Conservation (phyloP, 2,888 invertebrate species). For the Nephrotoma flavescens region DNA sequence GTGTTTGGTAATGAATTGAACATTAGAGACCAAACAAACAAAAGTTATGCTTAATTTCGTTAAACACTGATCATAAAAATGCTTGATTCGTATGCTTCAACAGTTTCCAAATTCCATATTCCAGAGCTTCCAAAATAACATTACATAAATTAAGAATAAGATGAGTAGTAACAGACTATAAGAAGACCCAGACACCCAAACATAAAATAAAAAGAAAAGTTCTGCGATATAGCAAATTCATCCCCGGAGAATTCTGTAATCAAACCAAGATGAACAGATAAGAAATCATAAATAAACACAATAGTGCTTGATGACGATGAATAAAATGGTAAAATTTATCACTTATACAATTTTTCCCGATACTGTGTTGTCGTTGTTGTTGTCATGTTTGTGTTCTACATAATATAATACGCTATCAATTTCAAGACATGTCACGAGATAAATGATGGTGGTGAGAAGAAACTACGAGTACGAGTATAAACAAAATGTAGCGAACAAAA, state of each 20-base stretch:
- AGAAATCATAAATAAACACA: not conserved
- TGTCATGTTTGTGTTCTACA: not conserved
- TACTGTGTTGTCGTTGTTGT: not conserved
- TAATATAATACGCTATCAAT: not conserved
- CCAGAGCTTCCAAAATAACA: no score
- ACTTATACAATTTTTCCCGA: not conserved
- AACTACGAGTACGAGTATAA: not conserved
- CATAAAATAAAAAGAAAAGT: not conserved
- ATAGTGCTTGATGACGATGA: not conserved
- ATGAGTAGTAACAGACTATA: no score
- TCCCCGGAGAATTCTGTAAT: not conserved
- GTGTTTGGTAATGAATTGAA: no score
- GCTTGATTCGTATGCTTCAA: no score
- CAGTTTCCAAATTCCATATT: no score
- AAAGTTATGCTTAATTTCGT: no score
- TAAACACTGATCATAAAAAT: no score
- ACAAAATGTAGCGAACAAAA: not conserved
- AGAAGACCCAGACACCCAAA: not conserved
- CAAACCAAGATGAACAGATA: not conserved
- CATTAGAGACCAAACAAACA: no score
- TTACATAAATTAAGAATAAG: no score
- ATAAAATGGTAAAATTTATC: not conserved
- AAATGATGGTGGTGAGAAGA: not conserved
- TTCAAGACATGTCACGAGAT: not conserved
- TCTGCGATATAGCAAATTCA: no score